A percentile compares a stretch with the other conserved stretches of the same genome.
Conservation (phyloP, 2,888 invertebrate species). For the Nymphalis c-album region DNA sequence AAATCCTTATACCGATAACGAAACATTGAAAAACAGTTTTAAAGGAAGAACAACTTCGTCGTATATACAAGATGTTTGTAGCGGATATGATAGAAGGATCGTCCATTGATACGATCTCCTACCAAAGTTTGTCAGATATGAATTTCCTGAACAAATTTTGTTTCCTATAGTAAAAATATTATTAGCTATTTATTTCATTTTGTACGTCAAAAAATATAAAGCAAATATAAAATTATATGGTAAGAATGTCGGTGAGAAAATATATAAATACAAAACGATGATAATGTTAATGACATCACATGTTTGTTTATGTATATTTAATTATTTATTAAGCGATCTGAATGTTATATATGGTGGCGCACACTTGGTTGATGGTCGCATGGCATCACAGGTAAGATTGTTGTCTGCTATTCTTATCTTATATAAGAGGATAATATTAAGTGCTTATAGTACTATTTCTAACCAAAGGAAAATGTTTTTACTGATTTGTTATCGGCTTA, state of each 20-base stretch:
- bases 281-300: constrained; percentile 4
- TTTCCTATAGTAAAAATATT: background rate
- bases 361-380: constrained; percentile 16
- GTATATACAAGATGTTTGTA: no score
- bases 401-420: constrained; percentile 13
- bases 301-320: no score
- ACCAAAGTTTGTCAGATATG: background rate
- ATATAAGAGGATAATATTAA: constrained; percentile 6
- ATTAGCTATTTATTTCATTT: background rate
- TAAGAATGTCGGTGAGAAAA: no score
- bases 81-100: no score
- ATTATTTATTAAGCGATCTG: constrained; percentile 17
- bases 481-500: no score
- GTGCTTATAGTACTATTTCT: background rate
- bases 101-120: no score
- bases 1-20: background rate
- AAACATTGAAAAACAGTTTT: background rate
- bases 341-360: constrained; percentile 30
- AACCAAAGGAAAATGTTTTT: background rate
- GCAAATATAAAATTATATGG: background rate
- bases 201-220: background rate
- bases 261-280: constrained; percentile 8
- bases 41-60: background rate
- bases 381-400: constrained; percentile 30
- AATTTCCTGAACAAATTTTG: background rate